Evolutionary conservation across 2,888 invertebrate genomes (phyloP).

Genomic region (Phalera bucephala): DNA sequence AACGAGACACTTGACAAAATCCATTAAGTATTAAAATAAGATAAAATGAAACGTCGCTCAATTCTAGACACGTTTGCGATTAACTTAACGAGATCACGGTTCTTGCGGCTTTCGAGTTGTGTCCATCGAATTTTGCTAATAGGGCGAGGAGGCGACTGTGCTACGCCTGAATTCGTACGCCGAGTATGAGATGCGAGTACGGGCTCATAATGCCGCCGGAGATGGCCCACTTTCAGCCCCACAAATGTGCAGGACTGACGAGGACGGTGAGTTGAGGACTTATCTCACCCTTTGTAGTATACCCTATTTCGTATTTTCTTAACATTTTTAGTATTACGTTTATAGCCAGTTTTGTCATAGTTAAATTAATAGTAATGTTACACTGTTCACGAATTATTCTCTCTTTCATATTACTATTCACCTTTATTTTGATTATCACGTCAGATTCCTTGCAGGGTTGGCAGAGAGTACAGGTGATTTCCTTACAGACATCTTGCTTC

Average conservation of each 20-base stretch:
- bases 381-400: no score
- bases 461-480: no score
- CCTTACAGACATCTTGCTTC: no score
- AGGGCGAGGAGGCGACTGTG: conserved; percentile 89
- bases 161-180: conserved; percentile 91
- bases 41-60: not conserved
- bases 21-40: not conserved
- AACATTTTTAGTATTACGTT: no score
- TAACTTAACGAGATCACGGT: not conserved
- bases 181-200: conserved; percentile 92
- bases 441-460: no score
- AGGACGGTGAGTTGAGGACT: conserved; percentile 91
- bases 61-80: conserved; percentile 4
- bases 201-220: conserved; percentile 93
- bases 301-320: no score
- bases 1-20: no score
- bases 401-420: no score
- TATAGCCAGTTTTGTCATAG: no score
- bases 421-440: no score
- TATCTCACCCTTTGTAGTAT: no score
- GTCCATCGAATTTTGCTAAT: conserved; percentile 5
- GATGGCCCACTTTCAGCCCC: conserved; percentile 91
- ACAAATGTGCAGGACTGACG: conserved; percentile 91
- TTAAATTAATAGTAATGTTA: no score
- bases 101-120: not conserved